A percentile compares a stretch with the other conserved stretches of the same genome.
These are phyloP conservation scores for Campaea margaritaria DNA, from an alignment of 2,888 invertebrate genomes.

Conservation along the genomic window DNA sequence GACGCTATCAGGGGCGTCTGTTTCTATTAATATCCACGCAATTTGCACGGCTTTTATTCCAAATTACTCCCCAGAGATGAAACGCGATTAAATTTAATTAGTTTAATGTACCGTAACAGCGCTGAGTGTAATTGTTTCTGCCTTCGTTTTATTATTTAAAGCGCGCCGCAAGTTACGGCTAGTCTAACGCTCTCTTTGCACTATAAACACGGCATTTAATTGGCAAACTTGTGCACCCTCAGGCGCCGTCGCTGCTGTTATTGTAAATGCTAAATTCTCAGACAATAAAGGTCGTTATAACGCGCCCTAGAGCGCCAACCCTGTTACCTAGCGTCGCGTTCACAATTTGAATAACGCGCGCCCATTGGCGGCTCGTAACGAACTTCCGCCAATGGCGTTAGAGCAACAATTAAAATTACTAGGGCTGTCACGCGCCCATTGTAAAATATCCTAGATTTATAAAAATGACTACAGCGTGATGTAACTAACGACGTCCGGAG, in stretches of 20 bases:
- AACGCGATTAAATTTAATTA: conserved; percentile 35
- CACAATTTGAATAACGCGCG: conserved; percentile 63
- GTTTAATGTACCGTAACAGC: conserved; percentile 24
- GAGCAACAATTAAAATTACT: conserved; percentile 62
- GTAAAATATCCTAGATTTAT: conserved; percentile 55
- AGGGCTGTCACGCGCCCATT: conserved; percentile 60
- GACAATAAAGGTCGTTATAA: conserved; percentile 75
- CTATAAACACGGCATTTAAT: conserved; percentile 56
- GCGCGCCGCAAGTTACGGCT: conserved; percentile 31
- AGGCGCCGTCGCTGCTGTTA: conserved; percentile 40
- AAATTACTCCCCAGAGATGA: conserved; percentile 25
- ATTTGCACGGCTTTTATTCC: conserved; percentile 18
- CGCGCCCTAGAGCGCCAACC: conserved; percentile 61
- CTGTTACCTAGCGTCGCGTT: conserved; percentile 54
- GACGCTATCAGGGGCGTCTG: conserved; percentile 22
- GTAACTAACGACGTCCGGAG: conserved; percentile 67
- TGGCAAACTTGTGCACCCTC: conserved; percentile 49
- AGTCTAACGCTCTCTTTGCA: conserved; percentile 43
- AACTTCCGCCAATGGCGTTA: conserved; percentile 67
- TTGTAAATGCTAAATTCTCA: conserved; percentile 62
- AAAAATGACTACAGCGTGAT: conserved; percentile 48
- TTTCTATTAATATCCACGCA: conserved; percentile 23
- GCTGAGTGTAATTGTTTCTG: conserved; percentile 34
- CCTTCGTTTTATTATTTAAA: conserved; percentile 31
- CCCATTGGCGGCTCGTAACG: conserved; percentile 67